A percentile compares a stretch with the other conserved stretches of the same genome.
These are phyloP conservation scores for Dermatophagoides farinae DNA, from an alignment of 1,140 invertebrate species.

Conservation along the genomic window DNA sequence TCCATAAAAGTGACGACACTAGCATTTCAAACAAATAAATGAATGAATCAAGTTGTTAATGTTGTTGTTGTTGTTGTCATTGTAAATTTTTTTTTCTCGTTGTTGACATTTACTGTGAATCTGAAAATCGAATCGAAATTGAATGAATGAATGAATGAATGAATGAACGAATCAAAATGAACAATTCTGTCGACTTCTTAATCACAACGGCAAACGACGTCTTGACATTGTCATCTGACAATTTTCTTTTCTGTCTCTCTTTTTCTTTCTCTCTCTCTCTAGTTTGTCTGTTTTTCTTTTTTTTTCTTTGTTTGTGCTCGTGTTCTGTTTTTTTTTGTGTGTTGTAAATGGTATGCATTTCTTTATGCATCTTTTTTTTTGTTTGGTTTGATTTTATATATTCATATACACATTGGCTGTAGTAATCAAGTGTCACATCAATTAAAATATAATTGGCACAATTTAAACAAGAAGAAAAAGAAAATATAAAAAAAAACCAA, in stretches of 20 bases:
- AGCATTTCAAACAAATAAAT: background rate
- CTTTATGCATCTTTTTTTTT: too few species aligned
- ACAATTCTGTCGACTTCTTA: background rate
- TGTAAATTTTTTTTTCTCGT: too few species aligned
- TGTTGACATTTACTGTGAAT: too few species aligned
- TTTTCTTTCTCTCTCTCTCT: background rate
- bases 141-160: background rate
- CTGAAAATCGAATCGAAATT: too few species aligned
- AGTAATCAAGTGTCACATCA: background rate
- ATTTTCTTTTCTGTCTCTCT: background rate
- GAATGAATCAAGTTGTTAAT: background rate
- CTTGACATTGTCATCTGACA: background rate
- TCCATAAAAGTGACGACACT: too few species aligned
- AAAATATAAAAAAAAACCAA: too few species aligned
- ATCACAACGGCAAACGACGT: background rate
- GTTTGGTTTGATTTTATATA: too few species aligned
- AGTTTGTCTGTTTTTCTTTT: background rate
- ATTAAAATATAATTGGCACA: slow-evolving; percentile 8
- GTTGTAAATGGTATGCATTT: too few species aligned
- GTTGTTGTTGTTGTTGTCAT: background rate
- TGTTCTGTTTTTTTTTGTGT: too few species aligned
- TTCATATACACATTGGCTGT: too few species aligned
- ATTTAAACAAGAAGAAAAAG: background rate
- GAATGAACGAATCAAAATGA: background rate
- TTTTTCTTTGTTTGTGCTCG: background rate